phyloP scores from a whole-genome alignment of 2,888 invertebrate genomes.

The Cheilosia vernalis region DNA sequence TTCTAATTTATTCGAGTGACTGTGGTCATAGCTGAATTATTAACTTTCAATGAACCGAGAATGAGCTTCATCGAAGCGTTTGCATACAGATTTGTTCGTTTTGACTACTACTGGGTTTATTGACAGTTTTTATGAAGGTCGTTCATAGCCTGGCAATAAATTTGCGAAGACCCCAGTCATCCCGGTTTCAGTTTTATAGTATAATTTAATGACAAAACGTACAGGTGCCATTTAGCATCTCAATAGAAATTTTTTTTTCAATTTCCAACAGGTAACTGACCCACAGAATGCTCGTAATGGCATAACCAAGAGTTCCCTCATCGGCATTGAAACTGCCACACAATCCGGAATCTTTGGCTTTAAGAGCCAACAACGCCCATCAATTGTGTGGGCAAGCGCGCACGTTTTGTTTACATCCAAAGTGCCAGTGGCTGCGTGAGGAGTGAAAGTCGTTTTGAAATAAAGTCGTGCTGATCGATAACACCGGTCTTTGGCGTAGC shows the following conservation, averaged over 20 bases:
- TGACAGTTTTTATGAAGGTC: too few relatives aligned
- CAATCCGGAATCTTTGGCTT: conserved; percentile 29
- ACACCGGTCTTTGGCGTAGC: conserved; percentile 45
- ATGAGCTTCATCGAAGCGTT: too few relatives aligned
- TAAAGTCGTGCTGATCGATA: conserved; percentile 39
- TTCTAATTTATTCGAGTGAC: conserved; percentile 1
- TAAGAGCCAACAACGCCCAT: conserved; percentile 24
- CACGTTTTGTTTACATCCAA: conserved; percentile 24
- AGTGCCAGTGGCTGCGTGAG: conserved; percentile 12
- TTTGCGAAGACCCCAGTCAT: too few relatives aligned
- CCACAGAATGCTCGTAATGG: conserved; percentile 14
- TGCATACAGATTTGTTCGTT: too few relatives aligned
- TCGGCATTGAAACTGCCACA: conserved; percentile 5
- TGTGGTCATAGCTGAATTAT: neutral
- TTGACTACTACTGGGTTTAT: too few relatives aligned
- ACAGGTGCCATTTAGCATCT: neutral
- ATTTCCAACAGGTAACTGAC: conserved; percentile 34
- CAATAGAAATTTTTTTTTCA: neutral
- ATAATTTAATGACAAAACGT: conserved; percentile 3
- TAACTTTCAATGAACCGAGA: neutral
- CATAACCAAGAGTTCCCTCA: conserved; percentile 30
- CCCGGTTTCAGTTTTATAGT: too few relatives aligned
- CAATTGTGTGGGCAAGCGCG: conserved; percentile 15
- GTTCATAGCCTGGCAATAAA: too few relatives aligned
- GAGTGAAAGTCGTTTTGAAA: conserved; percentile 61